These are phyloP conservation scores for Neolamprologus modestus DNA, from an alignment of 2,113 vertebrate genomes.

Conservation along the genomic window DNA sequence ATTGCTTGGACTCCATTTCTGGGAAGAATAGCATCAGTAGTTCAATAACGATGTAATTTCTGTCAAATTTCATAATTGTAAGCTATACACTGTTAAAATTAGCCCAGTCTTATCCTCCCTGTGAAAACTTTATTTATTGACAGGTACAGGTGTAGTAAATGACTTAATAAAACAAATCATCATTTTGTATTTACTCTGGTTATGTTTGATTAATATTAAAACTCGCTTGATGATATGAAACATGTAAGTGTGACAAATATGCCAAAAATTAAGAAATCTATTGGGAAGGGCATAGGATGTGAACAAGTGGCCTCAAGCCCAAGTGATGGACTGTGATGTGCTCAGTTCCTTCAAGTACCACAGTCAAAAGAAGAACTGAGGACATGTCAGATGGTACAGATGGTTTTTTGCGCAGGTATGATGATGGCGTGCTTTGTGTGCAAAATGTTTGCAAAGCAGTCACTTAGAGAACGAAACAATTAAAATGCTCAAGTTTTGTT, in stretches of 20 bases:
- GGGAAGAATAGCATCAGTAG: neutral
- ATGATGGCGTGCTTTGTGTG: no score
- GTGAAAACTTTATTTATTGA: neutral
- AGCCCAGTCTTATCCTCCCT: neutral
- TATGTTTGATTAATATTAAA: neutral
- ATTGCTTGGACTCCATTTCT: neutral
- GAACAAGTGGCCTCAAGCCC: no score
- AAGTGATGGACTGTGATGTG: no score
- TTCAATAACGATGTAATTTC: neutral
- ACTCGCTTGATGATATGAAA: neutral
- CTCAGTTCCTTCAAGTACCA: no score
- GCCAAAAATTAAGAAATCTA: neutral
- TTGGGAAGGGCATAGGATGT: neutral
- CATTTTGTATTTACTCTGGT: neutral
- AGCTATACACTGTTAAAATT: neutral
- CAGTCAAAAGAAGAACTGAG: no score
- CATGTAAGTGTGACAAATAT: neutral
- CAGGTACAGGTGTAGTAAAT: neutral
- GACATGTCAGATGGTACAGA: no score
- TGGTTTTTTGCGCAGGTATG: no score
- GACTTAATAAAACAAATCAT: neutral
- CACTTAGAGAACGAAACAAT: no score
- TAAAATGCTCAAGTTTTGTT: no score
- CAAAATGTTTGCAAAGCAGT: no score
- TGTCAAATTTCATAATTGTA: neutral